Evolutionary conservation across 1,140 invertebrate species (phyloP), one percentile per base, ranked within the genome.

Genomic region (Hylyphantes graminicola): DNA sequence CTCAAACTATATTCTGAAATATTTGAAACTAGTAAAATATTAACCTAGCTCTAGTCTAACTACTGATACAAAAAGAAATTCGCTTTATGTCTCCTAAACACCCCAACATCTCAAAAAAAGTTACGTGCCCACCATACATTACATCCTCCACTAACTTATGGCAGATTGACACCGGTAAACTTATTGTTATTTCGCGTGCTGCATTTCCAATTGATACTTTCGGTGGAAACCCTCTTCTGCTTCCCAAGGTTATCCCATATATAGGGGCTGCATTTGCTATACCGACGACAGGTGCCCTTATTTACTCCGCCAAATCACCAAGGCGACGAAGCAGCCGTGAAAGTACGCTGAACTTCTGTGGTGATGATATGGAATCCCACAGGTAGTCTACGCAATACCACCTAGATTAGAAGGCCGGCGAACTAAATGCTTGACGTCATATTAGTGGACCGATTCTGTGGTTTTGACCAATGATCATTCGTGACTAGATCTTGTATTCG

Each of bases 181-280:
- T 64, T 67, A 78, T 78, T 78, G 54, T 78, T 78, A 78, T 78
- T 55, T 78, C 64, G 76, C 76, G 76, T 78, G 76, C 50, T 8
- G 64, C 13, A 15, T 17, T 48, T 78, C 51, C 76, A 35, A 54
- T 54, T 51, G 74, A 76, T 76, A 64, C 74, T 76, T 76, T 3
- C 35, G 1, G 11, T 21, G 21, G 9, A 9, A 55, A 51, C 6
- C 50, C 53, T 74, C 35, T 48, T 61, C 19, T 8, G 19, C 35
- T 35, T 35, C 35, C 57, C 57, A 76, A 76, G 74, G 74, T 76
- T 61, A 51, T 13, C 50, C 64, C 12, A 64, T 63, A 76, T 48
- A 15, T 50, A n/a, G 17, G 10, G 1, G 13, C 57, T 10, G 19
- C 17, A 57, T 57, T 15, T 50, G 35, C 64, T 67, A n/a, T n/a